Evolutionary conservation across 2,113 vertebrate genomes (phyloP).

Genomic region (Hydrolagus affinis): DNA sequence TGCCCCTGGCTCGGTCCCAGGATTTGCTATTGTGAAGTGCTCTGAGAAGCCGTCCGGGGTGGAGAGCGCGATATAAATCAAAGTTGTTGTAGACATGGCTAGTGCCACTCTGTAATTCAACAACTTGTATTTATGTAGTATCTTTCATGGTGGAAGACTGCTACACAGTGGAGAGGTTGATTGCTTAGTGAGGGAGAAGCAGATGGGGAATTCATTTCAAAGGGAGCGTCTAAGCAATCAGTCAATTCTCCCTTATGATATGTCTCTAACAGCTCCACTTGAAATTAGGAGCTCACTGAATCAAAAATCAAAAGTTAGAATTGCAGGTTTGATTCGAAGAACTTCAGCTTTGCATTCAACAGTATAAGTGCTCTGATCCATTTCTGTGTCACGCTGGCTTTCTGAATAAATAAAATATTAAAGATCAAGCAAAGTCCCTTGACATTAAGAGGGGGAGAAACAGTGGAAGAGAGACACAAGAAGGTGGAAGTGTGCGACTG

Average conservation of each 20-base stretch:
- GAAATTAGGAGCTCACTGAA: not conserved
- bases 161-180: too few relatives aligned
- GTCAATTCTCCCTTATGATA: not conserved
- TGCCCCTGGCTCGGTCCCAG: too few relatives aligned
- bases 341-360: too few relatives aligned
- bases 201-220: constrained; percentile 5
- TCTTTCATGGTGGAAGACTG: too few relatives aligned
- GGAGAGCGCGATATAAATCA: too few relatives aligned
- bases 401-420: not conserved
- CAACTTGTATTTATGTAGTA: too few relatives aligned
- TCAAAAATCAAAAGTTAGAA: not conserved
- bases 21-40: too few relatives aligned
- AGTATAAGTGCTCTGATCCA: not conserved
- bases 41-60: too few relatives aligned
- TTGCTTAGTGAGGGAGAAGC: too few relatives aligned
- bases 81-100: too few relatives aligned
- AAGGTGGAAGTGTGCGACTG: not conserved
- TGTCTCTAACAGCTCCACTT: not conserved
- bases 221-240: not conserved
- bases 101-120: too few relatives aligned
- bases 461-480: not conserved
- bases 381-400: not conserved
- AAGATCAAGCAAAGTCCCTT: not conserved
- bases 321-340: not conserved
- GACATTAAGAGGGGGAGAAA: not conserved